Percentiles rank a stretch among this genome's conserved stretches.
Conservation (phyloP, 1,140 invertebrate genomes). For the Oreohelix idahoensis region DNA sequence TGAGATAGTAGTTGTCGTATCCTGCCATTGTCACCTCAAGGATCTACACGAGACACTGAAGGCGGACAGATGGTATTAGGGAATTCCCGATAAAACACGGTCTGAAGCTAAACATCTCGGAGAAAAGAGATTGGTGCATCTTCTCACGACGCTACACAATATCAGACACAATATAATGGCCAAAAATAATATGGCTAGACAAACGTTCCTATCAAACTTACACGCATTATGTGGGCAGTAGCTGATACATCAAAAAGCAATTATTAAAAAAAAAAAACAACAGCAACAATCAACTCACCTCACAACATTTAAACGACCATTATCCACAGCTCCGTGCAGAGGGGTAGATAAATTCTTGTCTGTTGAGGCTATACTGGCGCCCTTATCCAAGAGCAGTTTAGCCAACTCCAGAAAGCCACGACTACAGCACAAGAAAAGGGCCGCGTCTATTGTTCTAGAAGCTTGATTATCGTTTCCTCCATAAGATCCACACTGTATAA, state of each 20-base stretch:
- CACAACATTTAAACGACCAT: constrained; percentile 21
- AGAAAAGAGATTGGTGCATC: too few species aligned
- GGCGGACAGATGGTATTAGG: too few species aligned
- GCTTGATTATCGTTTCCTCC: constrained; percentile 55
- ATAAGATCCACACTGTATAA: constrained; percentile 52
- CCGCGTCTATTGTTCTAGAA: constrained; percentile 53
- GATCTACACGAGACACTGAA: too few species aligned
- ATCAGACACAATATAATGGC: too few species aligned
- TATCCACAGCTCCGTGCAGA: constrained; percentile 64
- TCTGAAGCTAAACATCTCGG: too few species aligned
- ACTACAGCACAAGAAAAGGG: constrained; percentile 65
- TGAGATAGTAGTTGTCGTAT: too few species aligned
- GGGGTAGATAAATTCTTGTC: constrained; percentile 60
- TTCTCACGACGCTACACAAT: too few species aligned
- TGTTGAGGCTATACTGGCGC: constrained; percentile 53
- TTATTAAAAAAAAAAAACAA: neutral
- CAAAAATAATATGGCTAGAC: too few species aligned
- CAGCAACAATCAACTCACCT: constrained; percentile 4
- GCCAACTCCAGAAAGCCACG: constrained; percentile 58
- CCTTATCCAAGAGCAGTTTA: constrained; percentile 55
- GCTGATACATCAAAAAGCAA: neutral
- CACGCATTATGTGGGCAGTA: too few species aligned
- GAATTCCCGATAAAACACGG: too few species aligned
- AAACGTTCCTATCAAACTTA: too few species aligned
- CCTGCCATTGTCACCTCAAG: too few species aligned